Evolutionary conservation across 2,888 invertebrate genomes (phyloP).

Genomic region (Hemicrepidius hirtus): DNA sequence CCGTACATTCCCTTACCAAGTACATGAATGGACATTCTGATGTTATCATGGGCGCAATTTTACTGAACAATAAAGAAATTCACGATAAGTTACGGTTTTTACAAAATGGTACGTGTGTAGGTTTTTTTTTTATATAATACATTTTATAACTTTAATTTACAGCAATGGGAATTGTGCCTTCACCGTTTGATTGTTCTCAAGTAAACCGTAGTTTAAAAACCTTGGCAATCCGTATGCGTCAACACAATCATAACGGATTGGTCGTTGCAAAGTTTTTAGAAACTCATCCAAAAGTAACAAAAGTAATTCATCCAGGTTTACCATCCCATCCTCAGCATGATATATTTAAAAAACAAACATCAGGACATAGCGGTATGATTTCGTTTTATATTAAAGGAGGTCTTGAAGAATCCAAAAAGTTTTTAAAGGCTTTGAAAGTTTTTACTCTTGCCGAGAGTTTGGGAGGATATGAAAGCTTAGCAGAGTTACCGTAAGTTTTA

Average conservation of each 20-base stretch:
- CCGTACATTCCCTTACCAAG: conserved; percentile 94
- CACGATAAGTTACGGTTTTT: conserved; percentile 85
- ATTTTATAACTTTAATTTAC: conserved; percentile 59
- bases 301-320: conserved; percentile 90
- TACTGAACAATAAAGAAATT: conserved; percentile 83
- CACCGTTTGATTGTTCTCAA: conserved; percentile 96
- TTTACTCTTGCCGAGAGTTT: conserved; percentile 95
- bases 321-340: conserved; percentile 91
- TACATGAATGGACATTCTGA: conserved; percentile 99
- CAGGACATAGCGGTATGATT: conserved; percentile 94
- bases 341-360: conserved; percentile 85
- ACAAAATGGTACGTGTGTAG: conserved; percentile 83
- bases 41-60: conserved; percentile 95
- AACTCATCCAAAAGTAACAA: conserved; percentile 84
- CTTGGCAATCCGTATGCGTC: conserved; percentile 91
- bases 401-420: conserved; percentile 81
- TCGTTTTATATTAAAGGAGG: conserved; percentile 91
- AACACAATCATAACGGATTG: conserved; percentile 87
- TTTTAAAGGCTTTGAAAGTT: conserved; percentile 84
- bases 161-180: conserved; percentile 94
- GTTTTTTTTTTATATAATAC: too few species aligned
- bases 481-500: conserved; percentile 91
- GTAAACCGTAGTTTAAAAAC: conserved; percentile 97
- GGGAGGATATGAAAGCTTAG: conserved; percentile 96
- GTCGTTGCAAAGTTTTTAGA: conserved; percentile 88